Conservation (phyloP, 1,140 invertebrate species). For the Pinna nobilis region DNA sequence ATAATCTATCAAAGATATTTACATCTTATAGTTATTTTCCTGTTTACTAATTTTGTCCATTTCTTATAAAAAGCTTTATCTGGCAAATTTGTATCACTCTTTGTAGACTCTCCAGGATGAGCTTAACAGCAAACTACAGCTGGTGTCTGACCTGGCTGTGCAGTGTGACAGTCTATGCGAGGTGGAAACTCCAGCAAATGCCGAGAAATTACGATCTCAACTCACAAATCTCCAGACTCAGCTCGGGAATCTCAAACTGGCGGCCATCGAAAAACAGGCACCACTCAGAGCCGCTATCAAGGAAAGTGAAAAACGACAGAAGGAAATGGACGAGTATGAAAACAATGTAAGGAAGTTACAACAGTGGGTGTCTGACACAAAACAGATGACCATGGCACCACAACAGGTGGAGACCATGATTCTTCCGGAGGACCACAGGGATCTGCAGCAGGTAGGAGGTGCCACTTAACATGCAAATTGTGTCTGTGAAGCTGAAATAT, state of each 20-base stretch:
- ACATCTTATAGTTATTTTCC: constrained; percentile 1
- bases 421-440: constrained; percentile 73
- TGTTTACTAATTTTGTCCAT: too few relatives aligned
- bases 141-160: constrained; percentile 78
- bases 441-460: constrained; percentile 74
- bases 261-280: constrained; percentile 66
- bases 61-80: too few relatives aligned
- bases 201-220: constrained; percentile 76
- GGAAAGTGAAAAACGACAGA: constrained; percentile 78
- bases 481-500: too few relatives aligned
- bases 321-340: constrained; percentile 84
- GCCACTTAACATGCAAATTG: too few relatives aligned
- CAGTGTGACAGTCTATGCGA: constrained; percentile 77
- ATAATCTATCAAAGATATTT: too few relatives aligned
- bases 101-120: constrained; percentile 77
- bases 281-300: constrained; percentile 77
- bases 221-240: constrained; percentile 78
- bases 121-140: constrained; percentile 78
- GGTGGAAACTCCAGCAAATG: constrained; percentile 71
- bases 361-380: constrained; percentile 79
- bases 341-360: constrained; percentile 87
- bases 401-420: constrained; percentile 67
- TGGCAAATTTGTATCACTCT: constrained; percentile 21
- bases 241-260: constrained; percentile 72
- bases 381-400: constrained; percentile 75